These are phyloP conservation scores for Acleris laterana DNA, from an alignment of 2,888 invertebrate genomes.

Conservation along the genomic window DNA sequence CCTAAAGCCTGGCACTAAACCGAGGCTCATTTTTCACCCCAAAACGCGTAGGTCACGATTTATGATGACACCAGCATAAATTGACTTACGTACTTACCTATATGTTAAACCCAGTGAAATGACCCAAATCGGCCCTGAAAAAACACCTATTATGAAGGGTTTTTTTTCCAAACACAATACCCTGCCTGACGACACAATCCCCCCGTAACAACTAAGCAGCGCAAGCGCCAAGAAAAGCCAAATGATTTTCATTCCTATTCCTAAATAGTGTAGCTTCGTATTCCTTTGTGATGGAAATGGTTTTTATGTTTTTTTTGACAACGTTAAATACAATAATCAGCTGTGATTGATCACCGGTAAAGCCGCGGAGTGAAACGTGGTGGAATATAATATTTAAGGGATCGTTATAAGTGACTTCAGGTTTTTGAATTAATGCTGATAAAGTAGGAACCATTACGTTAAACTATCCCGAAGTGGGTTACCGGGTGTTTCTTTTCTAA, in stretches of 20 bases:
- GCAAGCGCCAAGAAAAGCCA: not conserved
- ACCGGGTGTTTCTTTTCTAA: too few relatives aligned
- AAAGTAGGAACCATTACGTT: too few relatives aligned
- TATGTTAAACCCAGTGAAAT: constrained; percentile 25
- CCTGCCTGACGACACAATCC: constrained; percentile 23
- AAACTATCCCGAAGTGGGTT: too few relatives aligned
- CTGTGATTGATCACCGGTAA: constrained; percentile 26
- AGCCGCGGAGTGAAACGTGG: constrained; percentile 5
- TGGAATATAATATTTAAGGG: constrained; percentile 4
- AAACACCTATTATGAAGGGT: constrained; percentile 30
- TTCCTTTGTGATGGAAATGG: not conserved
- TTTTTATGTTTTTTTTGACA: not conserved
- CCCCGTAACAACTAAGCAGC: not conserved
- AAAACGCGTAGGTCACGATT: too few relatives aligned
- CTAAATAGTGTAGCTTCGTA: not conserved
- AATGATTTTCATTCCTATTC: not conserved
- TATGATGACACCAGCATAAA: too few relatives aligned
- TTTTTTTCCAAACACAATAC: constrained; percentile 26
- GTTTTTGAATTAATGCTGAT: not conserved
- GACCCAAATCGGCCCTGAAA: constrained; percentile 20
- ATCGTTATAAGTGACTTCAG: constrained; percentile 1
- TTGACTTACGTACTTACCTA: constrained; percentile 3
- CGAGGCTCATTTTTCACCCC: too few relatives aligned
- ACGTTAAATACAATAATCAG: constrained; percentile 12
- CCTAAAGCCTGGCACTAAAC: too few relatives aligned